Conservation (phyloP, 2,113 vertebrate species). For the Hemiscyllium ocellatum region DNA sequence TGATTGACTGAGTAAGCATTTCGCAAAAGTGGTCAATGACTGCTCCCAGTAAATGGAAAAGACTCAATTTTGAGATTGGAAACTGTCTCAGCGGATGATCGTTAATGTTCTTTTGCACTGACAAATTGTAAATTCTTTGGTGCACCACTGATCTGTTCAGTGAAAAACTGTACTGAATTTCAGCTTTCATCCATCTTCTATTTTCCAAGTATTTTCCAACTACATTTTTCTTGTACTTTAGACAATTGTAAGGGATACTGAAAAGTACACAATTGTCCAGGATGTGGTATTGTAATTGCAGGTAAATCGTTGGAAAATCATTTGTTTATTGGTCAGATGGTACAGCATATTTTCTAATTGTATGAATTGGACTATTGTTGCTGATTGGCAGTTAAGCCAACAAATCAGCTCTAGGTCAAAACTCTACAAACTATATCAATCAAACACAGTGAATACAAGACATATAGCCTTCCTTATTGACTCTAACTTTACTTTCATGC, state of each 20-base stretch:
- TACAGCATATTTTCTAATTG: too few species aligned
- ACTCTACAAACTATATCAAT: too few species aligned
- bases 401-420: too few species aligned
- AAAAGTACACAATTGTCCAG: too few species aligned
- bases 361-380: too few species aligned
- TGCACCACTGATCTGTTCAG: not conserved
- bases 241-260: not conserved
- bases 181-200: not conserved
- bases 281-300: too few species aligned
- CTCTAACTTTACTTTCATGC: too few species aligned
- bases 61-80: not conserved
- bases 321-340: too few species aligned
- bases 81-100: not conserved
- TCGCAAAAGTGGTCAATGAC: not conserved
- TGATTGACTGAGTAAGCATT: not conserved
- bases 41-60: not conserved
- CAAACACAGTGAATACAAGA: too few species aligned
- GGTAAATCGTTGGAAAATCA: too few species aligned
- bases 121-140: not conserved
- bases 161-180: not conserved
- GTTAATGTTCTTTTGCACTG: not conserved
- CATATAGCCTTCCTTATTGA: too few species aligned
- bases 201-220: not conserved
- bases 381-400: too few species aligned
- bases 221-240: not conserved